Base-by-base conservation (phyloP, 92 coral and sea anemone species). In the Phenganax marumi region DNA sequence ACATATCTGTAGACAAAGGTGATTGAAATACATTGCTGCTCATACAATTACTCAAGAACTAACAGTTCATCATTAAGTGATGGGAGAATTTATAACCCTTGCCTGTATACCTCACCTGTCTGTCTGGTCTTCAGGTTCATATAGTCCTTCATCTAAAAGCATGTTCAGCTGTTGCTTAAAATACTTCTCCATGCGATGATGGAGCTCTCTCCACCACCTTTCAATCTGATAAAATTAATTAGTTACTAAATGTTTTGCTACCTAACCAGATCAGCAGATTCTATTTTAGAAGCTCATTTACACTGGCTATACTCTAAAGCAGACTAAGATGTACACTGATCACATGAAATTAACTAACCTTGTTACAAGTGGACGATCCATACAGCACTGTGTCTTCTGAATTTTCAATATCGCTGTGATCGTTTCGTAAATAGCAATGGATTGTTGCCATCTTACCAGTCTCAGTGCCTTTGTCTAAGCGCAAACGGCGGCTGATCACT, bases 361-460 rank as follows among this genome's bases (percentile, higher is more conserved):
- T 77, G 12, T 77, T 77, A 54, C 68, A 25, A 54, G 82, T 77
- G 50, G 82, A 77, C 11, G 82, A 60, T 46, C 82, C 82, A 56
- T 25, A 77, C 70, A 22, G 50, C 14, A 77, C 82, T 50, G 82
- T 77, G 55, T 58, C 71, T 60, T 39, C 82, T 21, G 69, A 14
- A 60, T 77, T 55, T 77, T 58, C 68, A 54, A 26, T 13, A 60
- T 77, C 82, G 57, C 47, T n/a, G 48, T 77, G 43, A 60, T 7
- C 51, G 47, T 58, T 77, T 33, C 82, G 22, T 49, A 77, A 54
- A 58, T 50, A 77, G 12, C n/a, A n/a, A 58, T 77, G 82, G 23
- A 77, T 54, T 8, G 82, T 77, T 58, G 82, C 82, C 82, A 77
- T 77, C 14, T 56, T 17, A 17, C 82, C 82, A 23, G 82, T 58